These are phyloP conservation scores for Helicorthomorpha holstii DNA, from an alignment of 1,140 invertebrate genomes.

Conservation along the genomic window DNA sequence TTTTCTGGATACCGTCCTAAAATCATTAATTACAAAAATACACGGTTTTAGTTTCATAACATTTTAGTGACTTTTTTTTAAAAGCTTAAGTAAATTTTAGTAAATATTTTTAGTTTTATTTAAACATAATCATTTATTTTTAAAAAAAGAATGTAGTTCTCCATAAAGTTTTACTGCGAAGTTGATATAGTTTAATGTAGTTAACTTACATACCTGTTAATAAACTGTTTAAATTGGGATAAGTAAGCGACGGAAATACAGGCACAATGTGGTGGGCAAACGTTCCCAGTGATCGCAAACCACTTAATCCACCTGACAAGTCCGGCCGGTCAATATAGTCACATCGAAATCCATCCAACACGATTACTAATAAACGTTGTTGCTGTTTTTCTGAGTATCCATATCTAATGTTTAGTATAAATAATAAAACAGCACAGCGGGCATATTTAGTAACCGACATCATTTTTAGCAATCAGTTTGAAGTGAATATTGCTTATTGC, in stretches of 20 bases:
- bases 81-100: not conserved
- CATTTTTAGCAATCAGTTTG: too few relatives aligned
- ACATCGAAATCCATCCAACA: not conserved
- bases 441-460: too few relatives aligned
- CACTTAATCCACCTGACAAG: not conserved
- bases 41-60: not conserved
- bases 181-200: not conserved
- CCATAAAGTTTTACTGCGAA: not conserved
- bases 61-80: not conserved
- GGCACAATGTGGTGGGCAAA: not conserved
- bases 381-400: too few relatives aligned
- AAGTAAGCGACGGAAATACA: not conserved
- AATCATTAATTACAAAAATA: not conserved
- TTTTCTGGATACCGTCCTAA: not conserved
- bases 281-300: not conserved
- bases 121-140: not conserved
- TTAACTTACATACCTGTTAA: not conserved
- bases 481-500: too few relatives aligned
- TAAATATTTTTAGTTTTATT: not conserved
- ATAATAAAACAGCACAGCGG: too few relatives aligned
- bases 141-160: not conserved
- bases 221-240: not conserved
- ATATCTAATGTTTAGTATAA: too few relatives aligned
- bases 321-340: not conserved
- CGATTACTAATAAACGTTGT: not conserved